Percentiles rank a stretch among this genome's conserved stretches.
Conservation (phyloP, 2,113 vertebrate genomes). For the Planiliza haematocheilus region DNA sequence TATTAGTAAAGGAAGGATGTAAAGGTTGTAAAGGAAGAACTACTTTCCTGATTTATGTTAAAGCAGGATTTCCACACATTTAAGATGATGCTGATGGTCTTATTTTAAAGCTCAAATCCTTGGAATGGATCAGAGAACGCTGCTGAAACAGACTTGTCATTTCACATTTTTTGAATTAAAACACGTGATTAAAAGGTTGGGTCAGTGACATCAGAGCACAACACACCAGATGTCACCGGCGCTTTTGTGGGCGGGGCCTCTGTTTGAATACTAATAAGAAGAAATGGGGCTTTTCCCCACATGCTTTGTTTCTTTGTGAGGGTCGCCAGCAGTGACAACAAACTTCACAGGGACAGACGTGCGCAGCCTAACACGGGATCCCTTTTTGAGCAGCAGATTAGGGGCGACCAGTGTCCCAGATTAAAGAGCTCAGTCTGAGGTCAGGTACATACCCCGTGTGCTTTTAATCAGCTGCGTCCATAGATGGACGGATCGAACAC, state of each 20-base stretch:
- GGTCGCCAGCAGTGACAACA: slow-evolving; percentile 49
- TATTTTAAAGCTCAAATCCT: no score
- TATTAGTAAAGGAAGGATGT: no score
- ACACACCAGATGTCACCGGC: slow-evolving; percentile 69
- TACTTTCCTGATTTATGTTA: not conserved
- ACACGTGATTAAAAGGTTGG: slow-evolving; percentile 52
- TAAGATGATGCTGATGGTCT: no score
- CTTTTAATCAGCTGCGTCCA: no score
- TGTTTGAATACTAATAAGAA: slow-evolving; percentile 68
- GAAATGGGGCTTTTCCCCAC: slow-evolving; percentile 41
- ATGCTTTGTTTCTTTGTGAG: slow-evolving; percentile 59
- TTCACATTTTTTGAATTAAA: slow-evolving; percentile 65
- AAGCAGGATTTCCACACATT: not conserved
- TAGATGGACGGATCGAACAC: no score
- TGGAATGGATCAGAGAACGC: not conserved
- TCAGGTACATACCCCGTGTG: slow-evolving; percentile 39
- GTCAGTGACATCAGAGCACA: slow-evolving; percentile 25
- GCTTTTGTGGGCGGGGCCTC: slow-evolving; percentile 51
- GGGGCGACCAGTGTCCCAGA: slow-evolving; percentile 55
- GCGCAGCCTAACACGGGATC: slow-evolving; percentile 52
- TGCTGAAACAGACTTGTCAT: slow-evolving; percentile 18
- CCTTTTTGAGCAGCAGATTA: slow-evolving; percentile 68
- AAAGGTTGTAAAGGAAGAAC: no score
- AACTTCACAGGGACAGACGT: slow-evolving; percentile 66
- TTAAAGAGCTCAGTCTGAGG: slow-evolving; percentile 62